Evolutionary conservation across 2,797 vertebrate species (phyloP), one percentile per base, ranked within the genome.

Genomic region (Poecile montanus): DNA sequence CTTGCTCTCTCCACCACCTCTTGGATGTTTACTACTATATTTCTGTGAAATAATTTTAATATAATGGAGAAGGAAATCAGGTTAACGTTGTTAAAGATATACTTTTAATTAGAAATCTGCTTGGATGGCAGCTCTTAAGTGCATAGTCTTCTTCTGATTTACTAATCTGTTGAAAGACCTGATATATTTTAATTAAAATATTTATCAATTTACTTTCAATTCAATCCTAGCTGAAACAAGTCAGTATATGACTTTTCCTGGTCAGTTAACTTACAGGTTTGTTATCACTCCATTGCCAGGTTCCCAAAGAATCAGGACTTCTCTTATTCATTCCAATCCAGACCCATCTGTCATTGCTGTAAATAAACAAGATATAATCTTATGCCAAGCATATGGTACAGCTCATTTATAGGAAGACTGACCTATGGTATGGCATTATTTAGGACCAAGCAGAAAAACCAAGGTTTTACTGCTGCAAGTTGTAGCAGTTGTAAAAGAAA

Each of bases 311-410:
- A 93, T 98, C 97, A 18, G 99, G 98, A 97, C 99, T 98, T 86
- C 99, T 98, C 92, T 99, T 98, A 97, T 99, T 99, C 97, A 99
- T 98, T 77, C 99, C 99, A 47, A 99, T 97, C 99, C 99, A 99
- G 92, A 99, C 98, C 98, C 98, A 99, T 44, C 99, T 98, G 79
- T 98, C 96, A 97, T 99, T 99, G 96, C 95, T 97, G 91, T 73
- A 94, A 97, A 93, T 30, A 96, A 91, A 89, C 57, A 79, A 63
- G 30, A 65, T 57, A 74, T 73, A 88, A 71, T 36, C 62, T 88
- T 38, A 62, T 9, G 5, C 7, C 23, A 94, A 73, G 20, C 13
- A n/a, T 17, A 82, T 11, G 29, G 40, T 58, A 84, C 63, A 89
- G 47, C 26, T 89, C 25, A 87, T 48, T 77, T 68, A 71, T 1